These are phyloP conservation scores for Beaufortia kweichowensis DNA, from an alignment of 2,113 vertebrate genomes.

Conservation along the genomic window DNA sequence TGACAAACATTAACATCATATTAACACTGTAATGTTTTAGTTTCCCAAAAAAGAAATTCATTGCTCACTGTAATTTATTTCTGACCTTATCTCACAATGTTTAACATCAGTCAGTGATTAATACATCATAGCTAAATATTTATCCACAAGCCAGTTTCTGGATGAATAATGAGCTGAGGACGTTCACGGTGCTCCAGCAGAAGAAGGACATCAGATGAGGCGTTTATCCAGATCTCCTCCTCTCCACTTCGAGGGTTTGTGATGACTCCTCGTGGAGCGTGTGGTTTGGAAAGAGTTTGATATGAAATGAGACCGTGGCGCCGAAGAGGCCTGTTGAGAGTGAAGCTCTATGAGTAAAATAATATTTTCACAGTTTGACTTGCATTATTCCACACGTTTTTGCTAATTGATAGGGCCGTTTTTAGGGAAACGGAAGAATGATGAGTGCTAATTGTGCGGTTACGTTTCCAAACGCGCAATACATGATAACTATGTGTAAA, in stretches of 20 bases:
- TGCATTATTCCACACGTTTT: conserved; percentile 63
- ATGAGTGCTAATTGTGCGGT: conserved; percentile 34
- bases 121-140: conserved; percentile 41
- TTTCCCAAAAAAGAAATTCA: no score
- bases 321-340: conserved; percentile 68
- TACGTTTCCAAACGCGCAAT: conserved; percentile 30
- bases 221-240: conserved; percentile 42
- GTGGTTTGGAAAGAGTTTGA: conserved; percentile 75
- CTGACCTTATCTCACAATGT: conserved; percentile 10
- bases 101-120: conserved; percentile 14
- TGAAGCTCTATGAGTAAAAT: conserved; percentile 76
- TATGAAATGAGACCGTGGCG: conserved; percentile 74
- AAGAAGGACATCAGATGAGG: conserved; percentile 32
- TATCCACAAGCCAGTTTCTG: conserved; percentile 28
- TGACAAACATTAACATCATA: no score
- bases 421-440: conserved; percentile 52
- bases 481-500: background rate
- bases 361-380: conserved; percentile 79
- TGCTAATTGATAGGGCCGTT: conserved; percentile 61
- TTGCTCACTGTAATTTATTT: background rate
- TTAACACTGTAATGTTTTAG: no score
- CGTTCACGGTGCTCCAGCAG: conserved; percentile 30
- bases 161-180: conserved; percentile 41
- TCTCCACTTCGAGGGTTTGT: conserved; percentile 52
- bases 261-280: conserved; percentile 69